Base-by-base conservation (phyloP, 2,888 invertebrate genomes). In the Dicroscelio sp. region DNA sequence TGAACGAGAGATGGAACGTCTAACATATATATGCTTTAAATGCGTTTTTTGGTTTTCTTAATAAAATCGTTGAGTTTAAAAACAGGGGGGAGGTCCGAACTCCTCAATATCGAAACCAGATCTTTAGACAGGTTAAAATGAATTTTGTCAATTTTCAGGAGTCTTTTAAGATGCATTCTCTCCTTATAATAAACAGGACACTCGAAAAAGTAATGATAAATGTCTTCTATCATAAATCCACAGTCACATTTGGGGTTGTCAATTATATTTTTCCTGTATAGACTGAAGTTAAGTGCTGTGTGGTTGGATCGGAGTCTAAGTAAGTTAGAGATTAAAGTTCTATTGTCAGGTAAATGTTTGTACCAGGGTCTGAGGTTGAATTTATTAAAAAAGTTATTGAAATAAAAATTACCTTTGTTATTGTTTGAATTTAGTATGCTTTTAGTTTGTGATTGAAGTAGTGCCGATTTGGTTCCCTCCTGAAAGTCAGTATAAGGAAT, bases 251-350 rank as follows among this genome's bases (percentile, higher is more conserved):
- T 2, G 0, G 8, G 27, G 10, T 43, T 23, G 4, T 38, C 12
- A 2, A 69, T 27, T 17, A 75, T 75, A 23, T 58, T 35, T 58
- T 75, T 75, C 10, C 75, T 75, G 14, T 58, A 14, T n/a, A 75
- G 25, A 25, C 75, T 75, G 1, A 58, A 23, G 5, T 75, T 58
- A 1, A 75, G 25, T 20, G 23, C 23, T 1, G 75, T 58, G 31
- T 75, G 75, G 30, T 75, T 58, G 17, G 75, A 75, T 55, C 75
- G 30, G n/a, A 73, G 52, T 73, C 73, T 75, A 6, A 75, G 58
- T 2, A 75, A 17, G 35, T 55, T 75, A 12, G 23, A 1, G 2
- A 75, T 10, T 6, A 58, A 8, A 8, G 31, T 33, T 75, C 35
- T 75, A 31, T 75, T 58, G n/a, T 73, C 73, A 6, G 73, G 73